phyloP scores from a whole-genome alignment of 2,113 vertebrate species.

The Boulengeromyrus knoepffleri region DNA sequence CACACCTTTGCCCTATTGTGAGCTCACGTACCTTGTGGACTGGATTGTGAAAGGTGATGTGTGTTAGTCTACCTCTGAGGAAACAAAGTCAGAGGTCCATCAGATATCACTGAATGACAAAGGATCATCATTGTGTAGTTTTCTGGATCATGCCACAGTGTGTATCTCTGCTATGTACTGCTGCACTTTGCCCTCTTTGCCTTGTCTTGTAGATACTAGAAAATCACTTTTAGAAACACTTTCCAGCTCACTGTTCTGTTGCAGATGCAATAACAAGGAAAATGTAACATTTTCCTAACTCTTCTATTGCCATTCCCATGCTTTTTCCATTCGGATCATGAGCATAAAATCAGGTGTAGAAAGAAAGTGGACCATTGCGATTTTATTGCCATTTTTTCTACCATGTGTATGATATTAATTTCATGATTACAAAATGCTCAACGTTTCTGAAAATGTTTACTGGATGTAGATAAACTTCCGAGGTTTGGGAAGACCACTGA shows the following conservation, averaged over 20 bases:
- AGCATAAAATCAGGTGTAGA: neutral
- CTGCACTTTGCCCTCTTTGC: constrained; percentile 19
- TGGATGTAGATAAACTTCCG: neutral
- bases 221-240: neutral
- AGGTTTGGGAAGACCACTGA: neutral
- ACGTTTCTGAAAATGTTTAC: neutral
- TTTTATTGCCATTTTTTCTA: neutral
- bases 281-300: neutral
- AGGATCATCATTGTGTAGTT: neutral
- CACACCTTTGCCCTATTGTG: neutral
- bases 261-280: neutral
- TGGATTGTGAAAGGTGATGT: constrained; percentile 2
- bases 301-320: neutral
- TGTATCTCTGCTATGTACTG: constrained; percentile 7
- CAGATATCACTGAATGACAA: neutral
- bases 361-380: neutral
- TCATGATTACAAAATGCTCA: neutral
- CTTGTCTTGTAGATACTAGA: neutral
- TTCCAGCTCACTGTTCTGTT: neutral
- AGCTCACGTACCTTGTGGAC: neutral
- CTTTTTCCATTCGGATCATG: neutral
- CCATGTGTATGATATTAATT: neutral
- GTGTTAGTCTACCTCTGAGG: neutral
- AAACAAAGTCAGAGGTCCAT: neutral
- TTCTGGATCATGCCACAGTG: neutral